These are phyloP conservation scores for Alexandromys oeconomus DNA, from an alignment of 2,797 vertebrate species.

Conservation along the genomic window DNA sequence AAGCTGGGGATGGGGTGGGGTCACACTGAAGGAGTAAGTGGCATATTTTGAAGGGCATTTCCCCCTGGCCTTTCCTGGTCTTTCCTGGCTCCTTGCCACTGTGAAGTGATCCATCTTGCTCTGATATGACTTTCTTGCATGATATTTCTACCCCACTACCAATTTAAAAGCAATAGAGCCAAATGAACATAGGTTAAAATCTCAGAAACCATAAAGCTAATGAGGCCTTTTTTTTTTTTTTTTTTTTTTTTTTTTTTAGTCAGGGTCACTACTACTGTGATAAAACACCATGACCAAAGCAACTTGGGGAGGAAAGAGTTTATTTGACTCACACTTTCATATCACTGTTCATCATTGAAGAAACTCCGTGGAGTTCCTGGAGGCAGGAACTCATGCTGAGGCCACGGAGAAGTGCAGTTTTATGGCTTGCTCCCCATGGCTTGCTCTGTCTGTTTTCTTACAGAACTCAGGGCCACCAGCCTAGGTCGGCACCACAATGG, in stretches of 20 bases:
- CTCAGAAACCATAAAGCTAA: not conserved
- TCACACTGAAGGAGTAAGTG: not conserved
- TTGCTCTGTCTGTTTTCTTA: too few relatives aligned
- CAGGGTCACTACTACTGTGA: not conserved
- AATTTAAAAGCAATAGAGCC: not conserved
- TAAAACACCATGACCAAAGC: not conserved
- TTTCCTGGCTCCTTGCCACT: not conserved
- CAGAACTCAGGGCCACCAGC: too few relatives aligned
- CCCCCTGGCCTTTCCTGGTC: not conserved
- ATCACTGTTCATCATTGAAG: too few relatives aligned
- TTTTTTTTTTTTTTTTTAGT: too few relatives aligned
- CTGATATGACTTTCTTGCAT: not conserved
- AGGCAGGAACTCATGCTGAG: too few relatives aligned
- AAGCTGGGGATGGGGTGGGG: not conserved
- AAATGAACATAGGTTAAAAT: not conserved
- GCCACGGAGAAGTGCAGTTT: too few relatives aligned
- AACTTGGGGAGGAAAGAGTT: too few relatives aligned
- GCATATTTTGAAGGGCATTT: not conserved
- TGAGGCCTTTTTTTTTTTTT: too few relatives aligned
- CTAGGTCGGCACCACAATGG: too few relatives aligned
- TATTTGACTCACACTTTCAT: too few relatives aligned
- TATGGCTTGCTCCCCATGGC: too few relatives aligned
- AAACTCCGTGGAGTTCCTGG: too few relatives aligned
- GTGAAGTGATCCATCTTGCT: not conserved
- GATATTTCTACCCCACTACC: not conserved